Base-by-base conservation (phyloP, 2,113 vertebrate species). In the Peucedramus taeniatus region DNA sequence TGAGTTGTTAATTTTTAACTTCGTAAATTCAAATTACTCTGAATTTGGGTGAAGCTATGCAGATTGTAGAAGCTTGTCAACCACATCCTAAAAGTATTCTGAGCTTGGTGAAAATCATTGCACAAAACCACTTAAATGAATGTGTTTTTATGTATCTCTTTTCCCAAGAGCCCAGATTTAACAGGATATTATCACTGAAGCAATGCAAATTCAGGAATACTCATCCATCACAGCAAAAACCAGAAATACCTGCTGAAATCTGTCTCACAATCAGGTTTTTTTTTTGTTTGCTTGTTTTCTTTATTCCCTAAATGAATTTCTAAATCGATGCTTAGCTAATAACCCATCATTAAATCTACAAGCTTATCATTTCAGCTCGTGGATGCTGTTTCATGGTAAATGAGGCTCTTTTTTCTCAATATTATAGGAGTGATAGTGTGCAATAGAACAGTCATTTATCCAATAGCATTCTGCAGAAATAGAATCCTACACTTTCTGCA, bases 221-320 rank as follows among this genome's bases (percentile, higher is more conserved):
- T 69, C 54, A 90, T 91, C 56, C n/a, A 47, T 84, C 40, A 79
- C 68, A 83, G 37, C 19, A 71, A 91, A 45, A 15, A 45, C 11
- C 11, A 63, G n/a, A 82, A 93, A 65, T 42, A 82, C 18, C 40
- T 76, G 37, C 16, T 61, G 50, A 68, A 93, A 81, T 84, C 23
- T 56, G 53, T 31, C 49, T 65, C n/a, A 53, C 37, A 82, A 31
- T n/a, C 26, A 54, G 15, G 4, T 50, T 31, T 45, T 42, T 40
- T 28, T 8, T 30, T 30, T 33, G 4, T 23, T 27, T 64, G 6
- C 11, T 26, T 53, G n/a, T 14, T 33, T 26, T 14, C 3, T 65
- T 89, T 61, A 37, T 77, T 74, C 54, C 22, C n/a, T 77, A 91
- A 89, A 85, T 80, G 31, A 90, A 93, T 95, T 89, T 86, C 49